Conservation (phyloP, 2,888 invertebrate genomes). For the Serrognathus titanus region DNA sequence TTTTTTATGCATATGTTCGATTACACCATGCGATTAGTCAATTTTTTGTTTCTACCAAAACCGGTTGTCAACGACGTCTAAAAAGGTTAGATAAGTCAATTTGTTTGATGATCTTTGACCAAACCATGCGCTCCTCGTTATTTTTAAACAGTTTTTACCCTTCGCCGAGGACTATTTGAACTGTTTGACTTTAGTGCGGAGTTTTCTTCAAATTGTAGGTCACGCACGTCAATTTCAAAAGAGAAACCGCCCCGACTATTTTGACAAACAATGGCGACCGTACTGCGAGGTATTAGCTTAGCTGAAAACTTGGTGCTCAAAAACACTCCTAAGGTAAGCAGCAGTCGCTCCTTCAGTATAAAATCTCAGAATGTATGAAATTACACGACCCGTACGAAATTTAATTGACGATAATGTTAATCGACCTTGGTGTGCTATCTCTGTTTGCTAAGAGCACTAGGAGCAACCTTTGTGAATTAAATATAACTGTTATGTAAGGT, state of each 20-base stretch:
- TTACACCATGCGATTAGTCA: too few species aligned
- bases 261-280: conserved; percentile 62
- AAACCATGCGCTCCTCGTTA: too few species aligned
- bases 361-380: background rate
- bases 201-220: conserved; percentile 6
- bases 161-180: background rate
- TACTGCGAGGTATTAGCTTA: conserved; percentile 69
- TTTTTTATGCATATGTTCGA: too few species aligned
- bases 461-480: background rate
- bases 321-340: conserved; percentile 69
- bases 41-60: too few species aligned
- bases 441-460: background rate
- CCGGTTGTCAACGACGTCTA: too few species aligned
- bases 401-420: background rate
- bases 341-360: background rate
- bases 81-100: too few species aligned
- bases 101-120: too few species aligned
- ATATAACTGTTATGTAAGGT: background rate
- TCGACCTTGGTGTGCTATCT: background rate
- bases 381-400: background rate
- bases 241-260: conserved; percentile 5
- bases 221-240: conserved; percentile 15
- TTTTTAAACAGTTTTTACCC: too few species aligned
- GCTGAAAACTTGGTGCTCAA: conserved; percentile 67
- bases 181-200: background rate